phyloP scores from a whole-genome alignment of 2,797 vertebrate genomes.

The Mormyrus hasselquistii region DNA sequence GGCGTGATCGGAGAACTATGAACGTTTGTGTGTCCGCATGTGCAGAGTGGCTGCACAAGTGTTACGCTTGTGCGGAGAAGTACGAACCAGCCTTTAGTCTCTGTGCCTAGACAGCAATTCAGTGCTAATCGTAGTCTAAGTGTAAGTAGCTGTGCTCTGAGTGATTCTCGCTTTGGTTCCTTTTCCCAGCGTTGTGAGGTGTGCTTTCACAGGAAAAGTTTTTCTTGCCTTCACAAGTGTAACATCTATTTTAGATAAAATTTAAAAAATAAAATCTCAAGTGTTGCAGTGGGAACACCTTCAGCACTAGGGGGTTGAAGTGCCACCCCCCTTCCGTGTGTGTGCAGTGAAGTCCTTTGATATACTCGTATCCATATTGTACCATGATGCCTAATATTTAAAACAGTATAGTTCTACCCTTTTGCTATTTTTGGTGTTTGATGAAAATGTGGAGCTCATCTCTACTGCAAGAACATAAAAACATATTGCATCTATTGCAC shows the following conservation, averaged over 20 bases:
- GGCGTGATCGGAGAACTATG: neutral
- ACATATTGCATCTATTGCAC: no score
- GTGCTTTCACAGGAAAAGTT: neutral
- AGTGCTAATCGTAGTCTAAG: neutral
- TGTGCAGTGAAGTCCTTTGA: neutral
- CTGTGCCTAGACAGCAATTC: neutral
- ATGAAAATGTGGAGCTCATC: neutral
- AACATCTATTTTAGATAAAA: neutral
- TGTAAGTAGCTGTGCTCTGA: neutral
- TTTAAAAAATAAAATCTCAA: neutral
- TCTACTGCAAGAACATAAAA: neutral
- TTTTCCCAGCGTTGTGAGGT: neutral
- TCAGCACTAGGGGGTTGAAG: neutral
- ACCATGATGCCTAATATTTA: neutral
- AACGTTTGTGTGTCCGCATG: neutral
- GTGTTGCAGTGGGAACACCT: neutral
- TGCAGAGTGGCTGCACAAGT: neutral
- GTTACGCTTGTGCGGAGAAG: neutral
- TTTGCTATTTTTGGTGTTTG: neutral
- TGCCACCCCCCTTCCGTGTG: neutral
- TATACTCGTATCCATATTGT: neutral
- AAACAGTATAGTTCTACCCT: neutral
- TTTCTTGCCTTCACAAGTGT: neutral
- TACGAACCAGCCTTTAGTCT: neutral
- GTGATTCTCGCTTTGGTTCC: neutral